Base-by-base conservation (phyloP, 2,888 invertebrate species). In the Ctenicera cuprea region DNA sequence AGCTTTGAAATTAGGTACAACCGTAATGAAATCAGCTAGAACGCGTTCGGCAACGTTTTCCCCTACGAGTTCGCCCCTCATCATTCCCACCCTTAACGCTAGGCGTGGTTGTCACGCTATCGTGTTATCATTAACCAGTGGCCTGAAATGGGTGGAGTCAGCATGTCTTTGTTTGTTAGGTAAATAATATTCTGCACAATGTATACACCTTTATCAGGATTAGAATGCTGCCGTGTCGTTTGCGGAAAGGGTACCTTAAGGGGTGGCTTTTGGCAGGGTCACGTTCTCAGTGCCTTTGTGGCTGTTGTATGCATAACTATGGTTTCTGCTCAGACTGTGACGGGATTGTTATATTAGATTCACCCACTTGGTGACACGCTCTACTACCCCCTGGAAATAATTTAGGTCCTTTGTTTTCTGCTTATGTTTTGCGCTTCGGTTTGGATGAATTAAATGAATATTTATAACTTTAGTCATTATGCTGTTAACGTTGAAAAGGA, bases 121-220 rank as follows among this genome's bases (percentile, higher is more conserved):
- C 78, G 78, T 85, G 85, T 87, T 86, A 84, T 85, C 84, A 86
- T 86, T 87, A 87, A 86, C 83, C 86, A 85, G 81, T 86, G 86
- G 86, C 86, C 85, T 84, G 85, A 83, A 85, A 81, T 81, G 86
- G 87, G 87, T 80, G 87, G 86, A 85, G 86, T 82, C 85, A 81
- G 76, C 76, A 79, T 82, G 83, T 85, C 86, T 86, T 87, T 87
- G 87, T 87, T 89, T 89, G 90, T 89, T 90, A 91, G 90, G 91
- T 91, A 91, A 91, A 91, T 91, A 91, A 91, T 91, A 91, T 91
- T 91, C 90, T 90, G 90, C 90, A 90, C 91, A 91, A 90, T 90
- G 90, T 91, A 91, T 89, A 91, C 91, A 91, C 90, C 90, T 87
- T 86, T 87, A 82, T 79, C 77, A 76, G 76, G 76, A 72, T 80